phyloP scores from a whole-genome alignment of 2,113 vertebrate genomes.

The Tinamus guttatus region DNA sequence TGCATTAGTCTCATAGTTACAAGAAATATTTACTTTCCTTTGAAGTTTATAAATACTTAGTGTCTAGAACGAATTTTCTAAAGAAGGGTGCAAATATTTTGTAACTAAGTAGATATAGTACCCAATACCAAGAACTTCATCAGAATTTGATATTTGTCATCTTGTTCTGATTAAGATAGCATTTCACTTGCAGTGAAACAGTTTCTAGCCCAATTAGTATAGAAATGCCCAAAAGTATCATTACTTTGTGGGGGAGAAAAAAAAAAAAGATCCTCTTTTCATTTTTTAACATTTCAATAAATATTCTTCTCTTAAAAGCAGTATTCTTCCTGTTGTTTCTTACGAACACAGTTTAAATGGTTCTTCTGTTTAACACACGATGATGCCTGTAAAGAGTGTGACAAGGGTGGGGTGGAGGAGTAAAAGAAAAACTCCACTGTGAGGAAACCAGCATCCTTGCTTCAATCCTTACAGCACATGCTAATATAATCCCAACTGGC shows the following conservation, averaged over 20 bases:
- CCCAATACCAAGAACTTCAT: not conserved
- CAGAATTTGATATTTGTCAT: not conserved
- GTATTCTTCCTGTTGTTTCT: not conserved
- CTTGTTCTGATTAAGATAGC: not conserved
- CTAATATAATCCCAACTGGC: too few relatives aligned
- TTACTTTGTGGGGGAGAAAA: not conserved
- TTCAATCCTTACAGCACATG: not conserved
- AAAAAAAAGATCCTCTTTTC: not conserved
- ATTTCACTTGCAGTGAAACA: not conserved
- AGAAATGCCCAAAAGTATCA: not conserved
- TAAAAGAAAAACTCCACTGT: not conserved
- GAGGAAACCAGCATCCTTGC: not conserved
- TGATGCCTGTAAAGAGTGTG: not conserved
- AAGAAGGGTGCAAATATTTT: not conserved
- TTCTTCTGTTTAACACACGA: not conserved
- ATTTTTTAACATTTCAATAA: not conserved
- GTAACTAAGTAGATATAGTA: not conserved
- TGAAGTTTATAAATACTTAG: not conserved
- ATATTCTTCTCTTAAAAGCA: not conserved
- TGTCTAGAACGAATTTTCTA: not conserved
- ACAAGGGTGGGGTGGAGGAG: not conserved
- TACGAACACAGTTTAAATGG: not conserved
- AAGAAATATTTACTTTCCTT: not conserved
- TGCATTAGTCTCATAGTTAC: not conserved
- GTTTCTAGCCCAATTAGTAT: not conserved